A percentile compares a stretch with the other conserved stretches of the same genome.
Evolutionary conservation across 2,113 vertebrate species (phyloP).

Genomic region (Pungitius pungitius): DNA sequence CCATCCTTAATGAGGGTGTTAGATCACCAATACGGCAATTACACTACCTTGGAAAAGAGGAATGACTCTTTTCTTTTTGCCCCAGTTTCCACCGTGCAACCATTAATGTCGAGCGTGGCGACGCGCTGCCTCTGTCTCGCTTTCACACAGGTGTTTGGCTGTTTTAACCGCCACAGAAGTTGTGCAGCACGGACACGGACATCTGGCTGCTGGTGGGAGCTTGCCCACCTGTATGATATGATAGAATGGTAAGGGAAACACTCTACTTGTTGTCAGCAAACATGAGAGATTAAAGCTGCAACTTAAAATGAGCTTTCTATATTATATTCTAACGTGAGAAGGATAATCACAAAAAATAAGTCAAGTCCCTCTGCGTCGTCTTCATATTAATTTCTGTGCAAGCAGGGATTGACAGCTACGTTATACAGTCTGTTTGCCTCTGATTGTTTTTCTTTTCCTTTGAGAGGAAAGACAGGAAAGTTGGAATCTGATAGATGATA

Average conservation of each 20-base stretch:
- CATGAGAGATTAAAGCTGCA: background rate
- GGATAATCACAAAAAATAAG: too few relatives aligned
- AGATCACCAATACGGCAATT: constrained; percentile 72
- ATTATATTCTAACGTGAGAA: too few relatives aligned
- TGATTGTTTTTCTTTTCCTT: background rate
- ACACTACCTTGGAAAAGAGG: constrained; percentile 66
- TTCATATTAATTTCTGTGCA: background rate
- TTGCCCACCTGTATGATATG: too few relatives aligned
- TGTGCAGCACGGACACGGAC: background rate
- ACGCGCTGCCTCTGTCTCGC: constrained; percentile 34
- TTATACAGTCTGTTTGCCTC: background rate
- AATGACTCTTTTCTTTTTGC: constrained; percentile 34
- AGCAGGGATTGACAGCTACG: background rate
- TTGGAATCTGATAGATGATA: background rate
- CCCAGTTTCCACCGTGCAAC: constrained; percentile 45
- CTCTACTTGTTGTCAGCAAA: background rate
- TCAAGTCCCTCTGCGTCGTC: background rate
- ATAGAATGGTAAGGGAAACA: too few relatives aligned
- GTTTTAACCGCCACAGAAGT: constrained; percentile 14
- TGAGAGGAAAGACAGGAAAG: too few relatives aligned
- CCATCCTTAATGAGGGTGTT: constrained; percentile 73
- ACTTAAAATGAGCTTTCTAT: too few relatives aligned
- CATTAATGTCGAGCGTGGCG: constrained; percentile 50
- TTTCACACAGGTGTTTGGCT: constrained; percentile 29
- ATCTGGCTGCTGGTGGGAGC: too few relatives aligned